Evolutionary conservation across 2,797 vertebrate species (phyloP).

Genomic region (Smutsia temminckii): DNA sequence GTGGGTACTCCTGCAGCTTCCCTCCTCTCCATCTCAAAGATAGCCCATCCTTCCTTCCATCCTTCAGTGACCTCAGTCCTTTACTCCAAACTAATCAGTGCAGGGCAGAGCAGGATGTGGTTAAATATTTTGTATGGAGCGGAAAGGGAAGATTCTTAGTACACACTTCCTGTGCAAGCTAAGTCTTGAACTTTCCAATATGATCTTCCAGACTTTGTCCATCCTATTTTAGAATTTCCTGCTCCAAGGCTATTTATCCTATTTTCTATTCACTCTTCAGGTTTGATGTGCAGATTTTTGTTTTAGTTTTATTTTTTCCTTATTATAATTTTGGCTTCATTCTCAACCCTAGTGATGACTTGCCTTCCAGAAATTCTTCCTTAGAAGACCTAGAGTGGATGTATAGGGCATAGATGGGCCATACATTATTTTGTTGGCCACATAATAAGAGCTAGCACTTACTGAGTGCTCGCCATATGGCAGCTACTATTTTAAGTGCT

Average conservation of each 20-base stretch:
- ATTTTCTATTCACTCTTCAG: neutral
- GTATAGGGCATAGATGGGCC: neutral
- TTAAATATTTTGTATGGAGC: neutral
- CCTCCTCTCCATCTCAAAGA: neutral
- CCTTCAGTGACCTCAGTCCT: neutral
- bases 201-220: neutral
- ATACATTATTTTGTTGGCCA: neutral
- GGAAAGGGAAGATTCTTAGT: neutral
- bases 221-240: neutral
- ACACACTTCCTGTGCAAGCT: neutral
- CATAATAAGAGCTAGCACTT: neutral
- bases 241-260: neutral
- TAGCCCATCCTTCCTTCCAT: neutral
- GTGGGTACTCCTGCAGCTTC: neutral
- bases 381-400: neutral
- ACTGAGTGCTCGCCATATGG: neutral
- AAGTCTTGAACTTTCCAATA: neutral
- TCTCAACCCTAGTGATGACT: neutral
- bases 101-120: neutral
- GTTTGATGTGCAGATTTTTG: conserved; percentile 1
- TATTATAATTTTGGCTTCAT: conserved; percentile 13
- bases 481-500: conserved; percentile 4
- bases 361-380: conserved; percentile 45
- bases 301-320: neutral
- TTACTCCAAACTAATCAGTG: neutral